phyloP scores from a whole-genome alignment of 2,888 invertebrate species.

The Pasiphila rectangulata region DNA sequence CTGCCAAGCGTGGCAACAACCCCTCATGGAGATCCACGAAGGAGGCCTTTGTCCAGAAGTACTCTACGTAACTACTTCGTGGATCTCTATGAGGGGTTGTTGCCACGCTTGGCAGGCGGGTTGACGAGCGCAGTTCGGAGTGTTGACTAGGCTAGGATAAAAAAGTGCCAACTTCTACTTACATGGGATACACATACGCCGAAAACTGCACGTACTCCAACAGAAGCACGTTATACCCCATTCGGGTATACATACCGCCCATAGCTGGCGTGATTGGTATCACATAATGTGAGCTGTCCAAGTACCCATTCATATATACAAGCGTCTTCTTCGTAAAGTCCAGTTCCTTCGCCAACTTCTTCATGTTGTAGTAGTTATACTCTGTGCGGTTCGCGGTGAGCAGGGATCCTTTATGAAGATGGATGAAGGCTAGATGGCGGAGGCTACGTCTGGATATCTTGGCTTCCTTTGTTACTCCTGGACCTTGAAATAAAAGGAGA shows the following conservation, averaged over 20 bases:
- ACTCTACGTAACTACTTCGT: no score
- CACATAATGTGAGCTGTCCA: slow-evolving; percentile 14
- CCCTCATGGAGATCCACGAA: no score
- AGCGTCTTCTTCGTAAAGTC: slow-evolving; percentile 38
- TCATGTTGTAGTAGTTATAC: slow-evolving; percentile 44
- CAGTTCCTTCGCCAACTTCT: slow-evolving; percentile 36
- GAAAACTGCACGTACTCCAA: slow-evolving; percentile 33
- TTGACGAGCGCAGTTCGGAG: no score
- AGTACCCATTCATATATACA: slow-evolving; percentile 36
- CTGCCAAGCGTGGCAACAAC: no score
- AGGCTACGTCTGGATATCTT: slow-evolving; percentile 20
- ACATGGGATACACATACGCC: slow-evolving; percentile 20
- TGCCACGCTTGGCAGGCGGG: no score
- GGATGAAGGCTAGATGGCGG: slow-evolving; percentile 12
- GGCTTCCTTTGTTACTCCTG: slow-evolving; percentile 24
- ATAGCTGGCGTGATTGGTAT: slow-evolving; percentile 7
- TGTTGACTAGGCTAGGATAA: no score
- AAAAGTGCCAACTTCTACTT: no score
- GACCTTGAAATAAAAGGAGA: slow-evolving; percentile 15
- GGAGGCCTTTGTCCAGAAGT: no score
- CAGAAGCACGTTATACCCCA: slow-evolving; percentile 40
- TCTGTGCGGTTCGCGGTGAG: slow-evolving; percentile 24
- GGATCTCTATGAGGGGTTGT: no score
- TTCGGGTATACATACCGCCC: slow-evolving; percentile 21
- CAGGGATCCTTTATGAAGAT: slow-evolving; percentile 13